Conservation (phyloP, 1,140 invertebrate genomes). For the Leguminivora glycinivorella region DNA sequence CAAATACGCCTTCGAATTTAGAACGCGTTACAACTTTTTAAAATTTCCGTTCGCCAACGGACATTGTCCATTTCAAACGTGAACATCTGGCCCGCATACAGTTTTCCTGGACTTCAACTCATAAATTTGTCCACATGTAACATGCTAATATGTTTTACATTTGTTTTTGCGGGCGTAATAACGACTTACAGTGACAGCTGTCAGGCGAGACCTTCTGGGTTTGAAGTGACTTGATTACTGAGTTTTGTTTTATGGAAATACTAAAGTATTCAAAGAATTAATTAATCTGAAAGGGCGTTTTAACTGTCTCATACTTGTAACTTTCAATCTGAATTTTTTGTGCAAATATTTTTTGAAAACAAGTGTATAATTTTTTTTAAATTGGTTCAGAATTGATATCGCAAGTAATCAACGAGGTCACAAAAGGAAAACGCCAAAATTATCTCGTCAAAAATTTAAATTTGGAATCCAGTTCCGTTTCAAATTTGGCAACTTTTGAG, state of each 20-base stretch:
- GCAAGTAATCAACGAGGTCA: not conserved
- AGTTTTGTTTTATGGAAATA: not conserved
- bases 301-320: not conserved
- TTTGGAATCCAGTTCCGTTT: slow-evolving; percentile 19
- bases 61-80: not conserved
- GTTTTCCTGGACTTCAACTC: slow-evolving; percentile 35
- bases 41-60: not conserved
- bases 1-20: not conserved
- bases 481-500: not conserved
- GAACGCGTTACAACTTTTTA: not conserved
- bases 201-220: slow-evolving; percentile 47
- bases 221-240: not conserved
- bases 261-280: not conserved
- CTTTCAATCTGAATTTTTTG: not conserved
- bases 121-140: slow-evolving; percentile 56
- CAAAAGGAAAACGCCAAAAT: not conserved
- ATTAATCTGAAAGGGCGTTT: too few relatives aligned
- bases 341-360: not conserved
- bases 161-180: slow-evolving; percentile 31
- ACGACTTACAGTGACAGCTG: slow-evolving; percentile 52
- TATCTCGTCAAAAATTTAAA: slow-evolving; percentile 27
- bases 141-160: slow-evolving; percentile 50
- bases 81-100: slow-evolving; percentile 61
- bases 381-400: not conserved
- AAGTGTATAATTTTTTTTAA: not conserved